A percentile compares a stretch with the other conserved stretches of the same genome.
These are phyloP conservation scores for Diplazon laetatorius DNA, from an alignment of 2,888 invertebrate species.

Conservation along the genomic window DNA sequence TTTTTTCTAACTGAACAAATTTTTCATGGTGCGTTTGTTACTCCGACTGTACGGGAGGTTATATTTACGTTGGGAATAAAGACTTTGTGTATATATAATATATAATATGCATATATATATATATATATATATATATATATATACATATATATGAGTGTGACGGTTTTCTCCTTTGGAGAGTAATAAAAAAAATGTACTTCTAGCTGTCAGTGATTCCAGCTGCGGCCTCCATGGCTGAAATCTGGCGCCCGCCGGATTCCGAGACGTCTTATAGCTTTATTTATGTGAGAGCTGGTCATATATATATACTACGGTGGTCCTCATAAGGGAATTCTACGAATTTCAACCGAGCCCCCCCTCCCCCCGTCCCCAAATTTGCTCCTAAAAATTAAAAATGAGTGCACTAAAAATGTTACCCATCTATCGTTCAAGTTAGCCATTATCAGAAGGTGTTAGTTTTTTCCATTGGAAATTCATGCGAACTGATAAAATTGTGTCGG, in stretches of 20 bases:
- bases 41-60: not conserved
- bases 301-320: not conserved
- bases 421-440: no score
- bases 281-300: conserved; percentile 20
- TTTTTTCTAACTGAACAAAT: conserved; percentile 9
- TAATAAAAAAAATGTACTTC: conserved; percentile 38
- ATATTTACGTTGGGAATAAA: conserved; percentile 10
- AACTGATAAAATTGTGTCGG: conserved; percentile 12
- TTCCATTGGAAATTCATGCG: no score
- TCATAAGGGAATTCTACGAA: conserved; percentile 1
- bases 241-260: not conserved
- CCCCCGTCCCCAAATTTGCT: no score
- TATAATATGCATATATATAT: no score
- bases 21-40: not conserved
- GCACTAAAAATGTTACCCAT: no score
- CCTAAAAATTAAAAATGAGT: no score
- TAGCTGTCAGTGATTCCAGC: not conserved
- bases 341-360: not conserved
- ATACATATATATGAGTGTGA: no score
- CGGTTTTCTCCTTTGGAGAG: not conserved
- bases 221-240: not conserved
- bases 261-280: conserved; percentile 30
- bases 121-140: no score
- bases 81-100: not conserved
- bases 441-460: no score